Base-by-base conservation (phyloP, 2,888 invertebrate genomes). In the Napeogenes sylphis region DNA sequence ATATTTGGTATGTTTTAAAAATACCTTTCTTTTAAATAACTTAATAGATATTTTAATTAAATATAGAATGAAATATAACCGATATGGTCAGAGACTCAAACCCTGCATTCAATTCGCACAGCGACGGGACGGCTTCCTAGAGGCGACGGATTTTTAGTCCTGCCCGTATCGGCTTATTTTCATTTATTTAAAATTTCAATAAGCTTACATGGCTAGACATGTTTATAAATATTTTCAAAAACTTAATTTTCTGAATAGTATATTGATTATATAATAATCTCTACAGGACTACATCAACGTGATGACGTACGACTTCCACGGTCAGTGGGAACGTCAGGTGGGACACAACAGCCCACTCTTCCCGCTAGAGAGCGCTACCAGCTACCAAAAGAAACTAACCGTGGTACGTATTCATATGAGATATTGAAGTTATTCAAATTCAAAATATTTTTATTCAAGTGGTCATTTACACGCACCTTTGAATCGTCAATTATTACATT, bases 221-320 rank as follows among this genome's bases (percentile, higher is more conserved):
- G 21, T 21, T 21, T 21, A 21, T 21, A 21, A 1, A 21, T 21
- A 1, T 21, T 21, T 38, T 38, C 38, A 38, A 47, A 45, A 46
- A 61, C 21, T 21, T 21, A 21, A 21, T 21, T 21, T 21, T 21
- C 21, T 21, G 21, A 21, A 21, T 21, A 21, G 21, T 21, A 35
- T 35, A 35, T 35, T 35, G 0, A 35, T 35, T 35, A 51, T 21
- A 51, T 8, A 45, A 56, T 32, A 57, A 12, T 46, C 53, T 54
- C 61, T 47, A 4, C 73, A 91, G 91, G 98, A 98, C 85, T 97
- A 96, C 79, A 97, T 98, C 80, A 98, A 97, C 81, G 95, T 98
- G 10, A 97, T 98, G 97, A 97, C 97, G 0, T 98, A 98, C 78
- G 98, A 98, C 82, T 98, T 98, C 92, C 97, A 97, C 78, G 98